These are phyloP conservation scores for Tadarida brasiliensis DNA, from an alignment of 2,797 vertebrate species.

Conservation along the genomic window DNA sequence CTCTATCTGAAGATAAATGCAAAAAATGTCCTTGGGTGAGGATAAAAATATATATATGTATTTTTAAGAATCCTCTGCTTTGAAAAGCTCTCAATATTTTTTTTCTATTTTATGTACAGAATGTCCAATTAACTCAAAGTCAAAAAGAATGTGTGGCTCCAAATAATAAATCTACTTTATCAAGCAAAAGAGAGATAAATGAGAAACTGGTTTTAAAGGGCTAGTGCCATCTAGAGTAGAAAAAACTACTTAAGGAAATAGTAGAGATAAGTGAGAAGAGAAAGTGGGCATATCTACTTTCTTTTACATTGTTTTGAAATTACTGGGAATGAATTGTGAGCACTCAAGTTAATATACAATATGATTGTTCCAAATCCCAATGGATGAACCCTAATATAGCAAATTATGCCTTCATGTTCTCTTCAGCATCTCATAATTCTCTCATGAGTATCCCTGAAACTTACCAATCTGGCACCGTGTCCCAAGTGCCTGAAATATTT, in stretches of 20 bases:
- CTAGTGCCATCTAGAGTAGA: not conserved
- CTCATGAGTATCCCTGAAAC: slow-evolving; percentile 81
- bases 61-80: not conserved
- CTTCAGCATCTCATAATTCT: slow-evolving; percentile 52
- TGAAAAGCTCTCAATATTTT: not conserved
- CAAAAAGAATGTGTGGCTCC: not conserved
- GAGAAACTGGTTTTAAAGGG: not conserved
- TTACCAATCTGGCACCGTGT: slow-evolving; percentile 98
- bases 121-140: slow-evolving; percentile 29
- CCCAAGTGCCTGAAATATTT: slow-evolving; percentile 97
- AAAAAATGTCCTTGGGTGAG: no score
- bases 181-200: slow-evolving; percentile 46
- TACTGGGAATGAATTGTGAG: slow-evolving; percentile 41
- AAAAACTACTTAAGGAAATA: slow-evolving; percentile 7
- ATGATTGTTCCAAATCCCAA: not conserved
- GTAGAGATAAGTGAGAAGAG: not conserved
- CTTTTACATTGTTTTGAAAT: slow-evolving; percentile 57
- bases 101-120: not conserved
- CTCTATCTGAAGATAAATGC: no score
- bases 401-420: slow-evolving; percentile 56
- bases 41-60: not conserved
- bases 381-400: slow-evolving; percentile 52
- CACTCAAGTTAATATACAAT: slow-evolving; percentile 12
- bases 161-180: slow-evolving; percentile 55
- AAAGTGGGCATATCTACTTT: not conserved